A percentile compares a stretch with the other conserved stretches of the same genome.
phyloP scores from a whole-genome alignment of 92 coral and sea anemone species.

The Parazoanthus darwini region DNA sequence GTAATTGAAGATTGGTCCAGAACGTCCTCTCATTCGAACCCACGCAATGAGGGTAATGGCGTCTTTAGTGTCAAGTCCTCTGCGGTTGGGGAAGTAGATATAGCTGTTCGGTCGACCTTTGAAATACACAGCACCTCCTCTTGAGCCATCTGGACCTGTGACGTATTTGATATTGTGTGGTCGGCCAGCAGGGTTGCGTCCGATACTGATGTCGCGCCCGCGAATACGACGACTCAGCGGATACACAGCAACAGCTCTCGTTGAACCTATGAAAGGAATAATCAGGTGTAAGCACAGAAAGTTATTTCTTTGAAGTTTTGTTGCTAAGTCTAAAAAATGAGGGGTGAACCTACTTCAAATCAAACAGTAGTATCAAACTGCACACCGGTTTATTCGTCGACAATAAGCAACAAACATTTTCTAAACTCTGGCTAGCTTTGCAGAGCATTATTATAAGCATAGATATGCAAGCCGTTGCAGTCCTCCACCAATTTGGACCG shows the following conservation, averaged over 20 bases:
- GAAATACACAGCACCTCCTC: slow-evolving; percentile 68
- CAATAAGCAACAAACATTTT: no score
- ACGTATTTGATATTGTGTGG: slow-evolving; percentile 56
- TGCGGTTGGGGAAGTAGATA: slow-evolving; percentile 75
- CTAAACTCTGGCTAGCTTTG: no score
- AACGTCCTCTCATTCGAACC: slow-evolving; percentile 75
- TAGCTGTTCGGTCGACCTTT: slow-evolving; percentile 65
- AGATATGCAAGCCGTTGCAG: no score
- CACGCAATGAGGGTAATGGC: slow-evolving; percentile 83
- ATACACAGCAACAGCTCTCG: slow-evolving; percentile 62
- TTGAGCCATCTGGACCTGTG: slow-evolving; percentile 84
- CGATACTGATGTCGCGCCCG: slow-evolving; percentile 56
- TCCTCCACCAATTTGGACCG: no score
- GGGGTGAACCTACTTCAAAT: not conserved
- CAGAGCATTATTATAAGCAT: no score
- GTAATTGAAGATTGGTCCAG: slow-evolving; percentile 88
- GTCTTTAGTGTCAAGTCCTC: slow-evolving; percentile 72
- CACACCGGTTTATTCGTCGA: no score
- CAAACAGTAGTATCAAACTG: no score
- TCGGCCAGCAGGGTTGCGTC: slow-evolving; percentile 60
- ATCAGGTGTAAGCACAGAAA: no score
- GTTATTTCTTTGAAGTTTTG: not conserved
- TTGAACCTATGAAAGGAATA: not conserved
- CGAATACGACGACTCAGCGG: slow-evolving; percentile 57
- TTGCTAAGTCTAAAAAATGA: not conserved